Evolutionary conservation across 2,797 vertebrate genomes (phyloP).

Genomic region (Neosilurus mollespiculum): DNA sequence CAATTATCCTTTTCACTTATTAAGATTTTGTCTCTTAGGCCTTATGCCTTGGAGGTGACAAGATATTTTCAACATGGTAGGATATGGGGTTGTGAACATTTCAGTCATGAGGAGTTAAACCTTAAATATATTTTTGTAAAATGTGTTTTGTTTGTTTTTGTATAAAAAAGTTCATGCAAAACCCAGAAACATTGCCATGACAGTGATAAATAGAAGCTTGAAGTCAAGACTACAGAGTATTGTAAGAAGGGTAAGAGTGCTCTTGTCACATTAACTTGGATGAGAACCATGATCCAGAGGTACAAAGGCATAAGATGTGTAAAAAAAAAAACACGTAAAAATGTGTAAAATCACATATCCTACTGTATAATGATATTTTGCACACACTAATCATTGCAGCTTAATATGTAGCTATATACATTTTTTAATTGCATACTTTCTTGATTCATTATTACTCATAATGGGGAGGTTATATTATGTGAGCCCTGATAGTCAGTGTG

Average conservation of each 20-base stretch:
- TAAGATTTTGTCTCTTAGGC: slow-evolving; percentile 60
- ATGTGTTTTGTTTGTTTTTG: not conserved
- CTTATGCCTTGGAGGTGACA: slow-evolving; percentile 72
- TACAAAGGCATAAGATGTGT: too few species aligned
- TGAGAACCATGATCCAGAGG: too few species aligned
- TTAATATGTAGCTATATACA: too few species aligned
- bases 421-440: too few species aligned
- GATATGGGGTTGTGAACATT: slow-evolving; percentile 18
- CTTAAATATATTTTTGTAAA: not conserved
- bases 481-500: too few species aligned
- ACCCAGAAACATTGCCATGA: slow-evolving; percentile 66
- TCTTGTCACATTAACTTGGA: not conserved
- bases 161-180: slow-evolving; percentile 66
- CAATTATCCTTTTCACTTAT: not conserved
- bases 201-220: slow-evolving; percentile 69
- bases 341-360: too few species aligned
- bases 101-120: not conserved
- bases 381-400: too few species aligned
- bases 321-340: too few species aligned
- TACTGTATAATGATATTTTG: too few species aligned
- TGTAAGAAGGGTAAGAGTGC: slow-evolving; percentile 65
- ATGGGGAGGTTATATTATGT: too few species aligned
- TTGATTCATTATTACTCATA: too few species aligned
- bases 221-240: slow-evolving; percentile 70
- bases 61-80: slow-evolving; percentile 76